Conservation (phyloP, 2,113 vertebrate genomes). For the Camelus bactrianus region DNA sequence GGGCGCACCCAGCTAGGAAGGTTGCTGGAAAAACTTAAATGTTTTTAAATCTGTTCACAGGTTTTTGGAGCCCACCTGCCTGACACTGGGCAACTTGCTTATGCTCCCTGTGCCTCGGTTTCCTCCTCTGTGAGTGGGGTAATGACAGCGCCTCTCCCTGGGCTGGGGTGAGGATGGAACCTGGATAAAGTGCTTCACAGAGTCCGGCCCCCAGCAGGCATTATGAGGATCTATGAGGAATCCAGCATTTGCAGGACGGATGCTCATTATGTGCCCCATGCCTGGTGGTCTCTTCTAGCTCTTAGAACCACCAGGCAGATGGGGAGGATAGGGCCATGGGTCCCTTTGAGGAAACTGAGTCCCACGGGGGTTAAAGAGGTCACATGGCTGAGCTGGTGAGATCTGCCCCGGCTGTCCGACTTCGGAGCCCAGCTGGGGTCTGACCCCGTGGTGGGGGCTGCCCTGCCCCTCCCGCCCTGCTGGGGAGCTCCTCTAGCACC, state of each 20-base stretch:
- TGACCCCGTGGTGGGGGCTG: accelerated
- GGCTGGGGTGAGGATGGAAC: no score
- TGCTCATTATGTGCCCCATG: accelerated
- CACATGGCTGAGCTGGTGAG: background rate
- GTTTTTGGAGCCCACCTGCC: background rate
- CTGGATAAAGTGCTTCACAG: accelerated
- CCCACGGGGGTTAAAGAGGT: background rate
- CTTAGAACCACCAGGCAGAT: accelerated
- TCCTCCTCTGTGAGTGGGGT: background rate
- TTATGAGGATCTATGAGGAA: no score
- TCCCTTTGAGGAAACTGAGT: background rate
- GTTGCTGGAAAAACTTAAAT: background rate
- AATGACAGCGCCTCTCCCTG: accelerated
- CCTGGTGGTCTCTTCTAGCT: no score
- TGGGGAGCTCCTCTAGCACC: background rate
- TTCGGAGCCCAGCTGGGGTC: accelerated
- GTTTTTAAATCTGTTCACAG: background rate
- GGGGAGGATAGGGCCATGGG: accelerated
- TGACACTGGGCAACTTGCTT: background rate
- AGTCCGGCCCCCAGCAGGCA: accelerated
- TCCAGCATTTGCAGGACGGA: accelerated
- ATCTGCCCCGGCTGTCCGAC: background rate
- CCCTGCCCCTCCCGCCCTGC: background rate
- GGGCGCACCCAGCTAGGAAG: background rate
- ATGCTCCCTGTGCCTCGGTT: background rate